These are phyloP conservation scores for Anguilla rostrata DNA, from an alignment of 2,113 vertebrate genomes.

Conservation along the genomic window DNA sequence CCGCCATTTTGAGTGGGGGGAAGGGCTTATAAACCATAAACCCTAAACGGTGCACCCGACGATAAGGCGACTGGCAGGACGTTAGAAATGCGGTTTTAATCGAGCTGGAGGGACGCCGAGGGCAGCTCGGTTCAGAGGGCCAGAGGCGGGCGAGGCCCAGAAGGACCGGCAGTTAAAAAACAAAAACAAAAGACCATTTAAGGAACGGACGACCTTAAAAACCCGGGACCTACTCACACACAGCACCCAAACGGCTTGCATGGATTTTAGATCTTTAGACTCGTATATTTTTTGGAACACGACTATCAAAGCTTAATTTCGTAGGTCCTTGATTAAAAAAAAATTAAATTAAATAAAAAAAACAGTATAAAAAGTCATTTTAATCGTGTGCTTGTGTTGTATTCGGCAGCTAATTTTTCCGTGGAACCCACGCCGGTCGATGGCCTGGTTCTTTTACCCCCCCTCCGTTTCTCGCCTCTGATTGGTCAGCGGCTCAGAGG, in stretches of 20 bases:
- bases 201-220: conserved; percentile 36
- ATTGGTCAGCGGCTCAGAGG: conserved; percentile 65
- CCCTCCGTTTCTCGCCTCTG: conserved; percentile 11
- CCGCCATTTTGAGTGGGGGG: conserved; percentile 43
- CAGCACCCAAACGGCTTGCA: conserved; percentile 37
- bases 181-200: conserved; percentile 19
- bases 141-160: conserved; percentile 22
- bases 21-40: background rate
- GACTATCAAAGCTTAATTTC: conserved; percentile 50
- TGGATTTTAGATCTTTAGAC: conserved; percentile 30
- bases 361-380: conserved; percentile 65
- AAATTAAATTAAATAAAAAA: conserved; percentile 20
- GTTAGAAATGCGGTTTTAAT: conserved; percentile 56
- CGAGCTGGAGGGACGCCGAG: conserved; percentile 68
- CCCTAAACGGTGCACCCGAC: conserved; percentile 38
- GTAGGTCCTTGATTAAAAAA: conserved; percentile 50
- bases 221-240: conserved; percentile 43
- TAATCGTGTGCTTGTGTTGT: conserved; percentile 75
- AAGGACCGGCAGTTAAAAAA: conserved; percentile 30
- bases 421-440: conserved; percentile 71
- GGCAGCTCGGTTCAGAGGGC: conserved; percentile 52
- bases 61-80: conserved; percentile 54
- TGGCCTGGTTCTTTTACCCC: conserved; percentile 58
- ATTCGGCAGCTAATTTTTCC: conserved; percentile 66
- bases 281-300: conserved; percentile 21